Conservation (phyloP, 2,888 invertebrate species). For the Euproctis similis region DNA sequence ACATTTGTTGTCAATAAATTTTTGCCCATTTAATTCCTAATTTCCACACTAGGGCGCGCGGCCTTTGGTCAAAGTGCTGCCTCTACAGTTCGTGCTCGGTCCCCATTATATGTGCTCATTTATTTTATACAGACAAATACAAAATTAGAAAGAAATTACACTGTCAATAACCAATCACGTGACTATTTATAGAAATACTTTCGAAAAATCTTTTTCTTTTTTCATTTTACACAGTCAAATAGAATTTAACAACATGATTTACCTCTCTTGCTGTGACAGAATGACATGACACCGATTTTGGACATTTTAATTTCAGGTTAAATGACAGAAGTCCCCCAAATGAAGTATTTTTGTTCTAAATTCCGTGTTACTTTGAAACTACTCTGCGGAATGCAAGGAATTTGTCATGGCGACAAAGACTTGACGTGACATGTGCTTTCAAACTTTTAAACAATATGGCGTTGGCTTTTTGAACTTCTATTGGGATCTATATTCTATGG, state of each 20-base stretch:
- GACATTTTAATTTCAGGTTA: slow-evolving; percentile 74
- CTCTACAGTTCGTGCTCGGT: too few relatives aligned
- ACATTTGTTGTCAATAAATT: too few relatives aligned
- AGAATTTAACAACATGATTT: slow-evolving; percentile 52
- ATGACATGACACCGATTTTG: slow-evolving; percentile 63
- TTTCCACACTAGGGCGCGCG: too few relatives aligned
- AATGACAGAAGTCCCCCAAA: slow-evolving; percentile 48
- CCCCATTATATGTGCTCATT: too few relatives aligned
- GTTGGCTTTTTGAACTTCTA: too few relatives aligned
- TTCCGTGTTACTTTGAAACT: slow-evolving; percentile 29
- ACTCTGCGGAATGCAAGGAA: slow-evolving; percentile 35
- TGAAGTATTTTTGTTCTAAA: slow-evolving; percentile 46
- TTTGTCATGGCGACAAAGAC: slow-evolving; percentile 37
- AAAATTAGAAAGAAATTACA: slow-evolving; percentile 47
- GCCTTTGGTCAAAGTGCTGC: too few relatives aligned
- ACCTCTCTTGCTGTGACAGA: slow-evolving; percentile 35
- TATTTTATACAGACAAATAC: too few relatives aligned
- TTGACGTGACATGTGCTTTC: slow-evolving; percentile 37
- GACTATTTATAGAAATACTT: slow-evolving; percentile 24
- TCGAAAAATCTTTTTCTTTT: too few relatives aligned
- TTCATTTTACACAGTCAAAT: slow-evolving; percentile 12
- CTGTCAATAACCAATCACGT: slow-evolving; percentile 33
- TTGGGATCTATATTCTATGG: too few relatives aligned
- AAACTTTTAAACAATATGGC: too few relatives aligned
- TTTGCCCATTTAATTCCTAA: too few relatives aligned